phyloP scores from a whole-genome alignment of 2,113 vertebrate species.

The Laticauda laticaudata region DNA sequence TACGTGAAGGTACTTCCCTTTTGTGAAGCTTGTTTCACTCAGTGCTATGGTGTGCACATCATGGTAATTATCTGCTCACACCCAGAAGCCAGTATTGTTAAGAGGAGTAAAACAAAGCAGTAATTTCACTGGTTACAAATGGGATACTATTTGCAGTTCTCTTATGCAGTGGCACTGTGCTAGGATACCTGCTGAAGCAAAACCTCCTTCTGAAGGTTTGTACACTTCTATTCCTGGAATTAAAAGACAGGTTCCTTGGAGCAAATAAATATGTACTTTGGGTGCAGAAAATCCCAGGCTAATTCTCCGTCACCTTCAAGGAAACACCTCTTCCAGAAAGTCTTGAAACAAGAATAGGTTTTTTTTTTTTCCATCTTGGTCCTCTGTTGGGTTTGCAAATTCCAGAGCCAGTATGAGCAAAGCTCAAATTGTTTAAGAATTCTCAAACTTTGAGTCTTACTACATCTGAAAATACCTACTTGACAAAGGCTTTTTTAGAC shows the following conservation, averaged over 20 bases:
- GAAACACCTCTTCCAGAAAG: background rate
- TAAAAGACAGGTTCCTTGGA: background rate
- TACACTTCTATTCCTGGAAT: background rate
- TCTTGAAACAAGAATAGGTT: background rate
- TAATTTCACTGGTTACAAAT: background rate
- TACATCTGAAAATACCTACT: background rate
- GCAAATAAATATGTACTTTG: too few species aligned
- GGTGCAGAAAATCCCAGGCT: background rate
- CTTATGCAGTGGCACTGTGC: background rate
- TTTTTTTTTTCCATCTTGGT: background rate
- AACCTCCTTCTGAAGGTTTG: background rate
- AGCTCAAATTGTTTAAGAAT: background rate
- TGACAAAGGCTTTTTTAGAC: background rate
- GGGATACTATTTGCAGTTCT: background rate
- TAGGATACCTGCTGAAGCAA: background rate
- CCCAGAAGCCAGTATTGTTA: background rate
- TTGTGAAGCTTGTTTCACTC: background rate
- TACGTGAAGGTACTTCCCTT: background rate
- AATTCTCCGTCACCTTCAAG: too few species aligned
- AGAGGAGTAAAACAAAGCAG: background rate
- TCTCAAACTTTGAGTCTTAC: background rate
- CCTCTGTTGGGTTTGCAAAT: background rate
- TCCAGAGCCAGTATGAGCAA: background rate
- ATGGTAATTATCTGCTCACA: background rate
- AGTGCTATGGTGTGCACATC: background rate